Conservation (phyloP, 1,140 invertebrate species). For the Augochlora pura region DNA sequence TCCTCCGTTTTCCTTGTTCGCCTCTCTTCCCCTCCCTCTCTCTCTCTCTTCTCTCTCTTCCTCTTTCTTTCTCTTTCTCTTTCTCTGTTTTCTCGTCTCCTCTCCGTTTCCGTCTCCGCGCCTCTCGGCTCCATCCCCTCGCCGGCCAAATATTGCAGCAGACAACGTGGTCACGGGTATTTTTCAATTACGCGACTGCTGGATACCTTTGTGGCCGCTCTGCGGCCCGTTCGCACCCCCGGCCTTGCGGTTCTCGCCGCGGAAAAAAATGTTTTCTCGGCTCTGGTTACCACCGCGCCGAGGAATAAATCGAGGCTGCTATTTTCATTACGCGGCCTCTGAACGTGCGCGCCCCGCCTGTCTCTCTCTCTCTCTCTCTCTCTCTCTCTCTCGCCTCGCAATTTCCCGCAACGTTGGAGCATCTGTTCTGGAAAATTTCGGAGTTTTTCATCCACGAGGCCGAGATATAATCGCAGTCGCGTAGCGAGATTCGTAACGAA, state of each 20-base stretch:
- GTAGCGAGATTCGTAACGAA: too few relatives aligned
- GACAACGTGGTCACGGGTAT: conserved; percentile 21
- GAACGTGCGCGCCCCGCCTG: too few relatives aligned
- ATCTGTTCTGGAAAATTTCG: too few relatives aligned
- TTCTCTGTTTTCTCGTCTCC: background rate
- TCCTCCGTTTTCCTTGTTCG: background rate
- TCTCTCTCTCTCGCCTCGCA: too few relatives aligned
- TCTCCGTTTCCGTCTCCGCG: too few relatives aligned
- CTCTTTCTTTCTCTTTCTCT: background rate
- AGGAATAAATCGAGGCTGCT: conserved; percentile 7
- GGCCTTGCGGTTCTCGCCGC: background rate
- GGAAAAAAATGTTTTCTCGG: background rate
- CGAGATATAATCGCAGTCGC: too few relatives aligned
- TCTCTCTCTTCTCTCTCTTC: too few relatives aligned
- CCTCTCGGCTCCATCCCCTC: background rate
- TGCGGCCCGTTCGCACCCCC: conserved; percentile 3
- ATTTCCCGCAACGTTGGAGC: too few relatives aligned
- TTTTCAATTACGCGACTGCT: conserved; percentile 43
- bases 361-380: too few relatives aligned
- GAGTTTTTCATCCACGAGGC: too few relatives aligned
- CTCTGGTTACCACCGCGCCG: background rate
- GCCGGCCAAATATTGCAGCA: background rate
- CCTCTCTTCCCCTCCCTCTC: too few relatives aligned
- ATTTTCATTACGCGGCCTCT: background rate
- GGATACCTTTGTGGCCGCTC: conserved; percentile 4